Evolutionary conservation across 2,113 vertebrate species (phyloP).

Genomic region (Cichladusa arquata): DNA sequence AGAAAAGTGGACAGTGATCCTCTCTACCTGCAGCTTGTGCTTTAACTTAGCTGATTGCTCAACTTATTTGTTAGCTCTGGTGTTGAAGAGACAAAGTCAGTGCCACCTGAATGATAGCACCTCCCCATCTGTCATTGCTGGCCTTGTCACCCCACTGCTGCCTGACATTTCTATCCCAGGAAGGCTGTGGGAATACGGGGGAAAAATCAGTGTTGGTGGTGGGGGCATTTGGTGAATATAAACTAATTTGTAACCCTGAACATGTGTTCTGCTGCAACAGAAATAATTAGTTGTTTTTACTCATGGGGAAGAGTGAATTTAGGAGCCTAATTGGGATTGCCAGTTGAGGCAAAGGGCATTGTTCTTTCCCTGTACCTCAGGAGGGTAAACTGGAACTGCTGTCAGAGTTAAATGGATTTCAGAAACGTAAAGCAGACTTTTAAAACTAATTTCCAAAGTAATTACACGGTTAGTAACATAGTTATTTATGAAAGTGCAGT

Average conservation of each 20-base stretch:
- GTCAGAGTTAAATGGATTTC: neutral
- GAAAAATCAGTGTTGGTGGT: neutral
- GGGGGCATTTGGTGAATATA: neutral
- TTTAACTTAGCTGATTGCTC: neutral
- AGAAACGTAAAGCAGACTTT: neutral
- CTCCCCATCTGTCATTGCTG: neutral
- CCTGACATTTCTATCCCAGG: neutral
- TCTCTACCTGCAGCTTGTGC: neutral
- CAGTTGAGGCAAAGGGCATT: neutral
- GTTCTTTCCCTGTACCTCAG: neutral
- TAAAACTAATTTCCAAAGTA: neutral
- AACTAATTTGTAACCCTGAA: neutral
- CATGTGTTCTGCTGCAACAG: neutral
- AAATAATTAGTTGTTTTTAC: neutral
- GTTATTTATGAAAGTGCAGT: neutral
- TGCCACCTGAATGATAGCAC: neutral
- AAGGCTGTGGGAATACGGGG: neutral
- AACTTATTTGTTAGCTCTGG: neutral
- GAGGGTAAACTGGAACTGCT: neutral
- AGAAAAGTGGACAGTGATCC: neutral
- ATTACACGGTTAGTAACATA: neutral
- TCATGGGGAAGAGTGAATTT: neutral
- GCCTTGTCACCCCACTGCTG: neutral
- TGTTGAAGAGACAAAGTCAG: neutral
- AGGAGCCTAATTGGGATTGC: neutral